Percentiles rank a stretch among this genome's conserved stretches.
Evolutionary conservation across 1,140 invertebrate genomes (phyloP).

Genomic region (Eueides isabella): DNA sequence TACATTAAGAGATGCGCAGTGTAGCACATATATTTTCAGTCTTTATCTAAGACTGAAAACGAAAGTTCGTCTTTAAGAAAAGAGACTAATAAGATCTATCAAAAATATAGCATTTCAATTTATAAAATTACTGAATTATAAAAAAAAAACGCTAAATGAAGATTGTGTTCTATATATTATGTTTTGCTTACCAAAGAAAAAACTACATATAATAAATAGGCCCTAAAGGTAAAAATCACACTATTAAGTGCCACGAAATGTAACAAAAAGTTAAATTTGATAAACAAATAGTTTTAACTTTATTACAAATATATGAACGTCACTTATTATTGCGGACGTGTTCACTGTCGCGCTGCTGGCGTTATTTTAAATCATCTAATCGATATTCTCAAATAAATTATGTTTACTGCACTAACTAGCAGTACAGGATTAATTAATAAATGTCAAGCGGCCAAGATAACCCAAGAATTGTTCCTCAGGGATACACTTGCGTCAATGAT

Average conservation of each 20-base stretch:
- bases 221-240: background rate
- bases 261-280: background rate
- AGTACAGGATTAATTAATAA: constrained; percentile 59
- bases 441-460: constrained; percentile 59
- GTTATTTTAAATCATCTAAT: constrained; percentile 39
- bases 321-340: constrained; percentile 1
- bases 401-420: constrained; percentile 24
- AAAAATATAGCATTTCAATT: too few species aligned
- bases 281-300: background rate
- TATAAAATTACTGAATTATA: too few species aligned
- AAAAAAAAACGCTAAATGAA: background rate
- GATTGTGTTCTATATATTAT: background rate
- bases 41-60: background rate
- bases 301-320: background rate
- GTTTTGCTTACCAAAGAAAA: background rate
- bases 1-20: constrained; percentile 40
- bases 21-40: constrained; percentile 4
- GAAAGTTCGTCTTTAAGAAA: background rate
- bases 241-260: background rate
- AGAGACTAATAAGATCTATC: background rate
- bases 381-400: constrained; percentile 25
- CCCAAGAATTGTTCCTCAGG: constrained; percentile 48
- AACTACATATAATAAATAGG: background rate
- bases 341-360: constrained; percentile 28
- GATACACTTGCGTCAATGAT: constrained; percentile 64